Percentiles rank a stretch among this genome's conserved stretches.
phyloP scores from a whole-genome alignment of 2,888 invertebrate genomes.

The Trachelus stipa region DNA sequence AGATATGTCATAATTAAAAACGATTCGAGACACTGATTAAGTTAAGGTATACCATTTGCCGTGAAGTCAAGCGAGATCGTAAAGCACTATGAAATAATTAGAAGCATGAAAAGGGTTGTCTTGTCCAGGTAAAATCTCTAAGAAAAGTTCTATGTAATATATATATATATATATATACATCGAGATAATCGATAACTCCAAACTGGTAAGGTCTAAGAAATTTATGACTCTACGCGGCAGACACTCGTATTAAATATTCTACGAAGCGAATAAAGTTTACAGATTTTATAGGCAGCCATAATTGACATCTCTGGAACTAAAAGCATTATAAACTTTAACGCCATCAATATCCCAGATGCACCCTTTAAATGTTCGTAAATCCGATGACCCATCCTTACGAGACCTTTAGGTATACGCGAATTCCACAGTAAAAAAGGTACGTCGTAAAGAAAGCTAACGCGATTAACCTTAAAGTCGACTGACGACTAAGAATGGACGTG shows the following conservation, averaged over 20 bases:
- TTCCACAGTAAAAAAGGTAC: background rate
- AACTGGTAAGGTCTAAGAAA: background rate
- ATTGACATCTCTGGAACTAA: conserved; percentile 1
- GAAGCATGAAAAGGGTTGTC: background rate
- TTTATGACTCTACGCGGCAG: conserved; percentile 2
- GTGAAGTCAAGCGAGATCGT: background rate
- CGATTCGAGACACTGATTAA: background rate
- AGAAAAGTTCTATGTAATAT: background rate
- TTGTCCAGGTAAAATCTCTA: background rate
- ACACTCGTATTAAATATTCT: conserved; percentile 13
- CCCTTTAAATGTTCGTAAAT: background rate
- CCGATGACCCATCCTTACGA: background rate
- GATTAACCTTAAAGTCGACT: background rate
- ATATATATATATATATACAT: background rate
- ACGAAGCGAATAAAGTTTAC: conserved; percentile 4
- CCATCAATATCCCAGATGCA: background rate
- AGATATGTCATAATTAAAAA: background rate
- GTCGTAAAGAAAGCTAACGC: background rate
- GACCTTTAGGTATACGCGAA: background rate
- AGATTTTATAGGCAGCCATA: background rate
- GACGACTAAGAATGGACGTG: too few relatives aligned
- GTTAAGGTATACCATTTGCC: background rate
- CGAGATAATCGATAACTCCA: conserved; percentile 6
- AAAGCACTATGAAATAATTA: background rate
- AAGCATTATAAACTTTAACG: background rate